A percentile compares a stretch with the other conserved stretches of the same genome.
These are phyloP conservation scores for Armadillidium nasatum DNA, from an alignment of 1,140 invertebrate genomes.

Conservation along the genomic window DNA sequence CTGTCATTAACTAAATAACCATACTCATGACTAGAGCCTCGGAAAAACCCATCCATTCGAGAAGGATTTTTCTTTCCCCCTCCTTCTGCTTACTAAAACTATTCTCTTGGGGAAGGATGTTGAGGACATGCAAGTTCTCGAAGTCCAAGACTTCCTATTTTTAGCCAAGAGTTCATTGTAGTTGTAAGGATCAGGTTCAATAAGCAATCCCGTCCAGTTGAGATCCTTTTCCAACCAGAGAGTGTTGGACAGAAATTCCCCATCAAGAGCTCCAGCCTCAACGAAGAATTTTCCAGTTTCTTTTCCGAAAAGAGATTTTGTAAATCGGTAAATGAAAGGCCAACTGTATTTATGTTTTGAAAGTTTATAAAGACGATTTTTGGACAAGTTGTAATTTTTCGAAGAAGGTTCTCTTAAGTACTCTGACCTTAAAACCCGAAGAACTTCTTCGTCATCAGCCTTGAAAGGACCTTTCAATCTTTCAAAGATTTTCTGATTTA, in stretches of 20 bases:
- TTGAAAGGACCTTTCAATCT: not conserved
- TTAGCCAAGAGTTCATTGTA: not conserved
- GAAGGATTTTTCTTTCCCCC: not conserved
- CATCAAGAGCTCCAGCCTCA: constrained; percentile 10
- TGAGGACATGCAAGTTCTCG: not conserved
- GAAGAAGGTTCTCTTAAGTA: not conserved
- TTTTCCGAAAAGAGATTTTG: not conserved
- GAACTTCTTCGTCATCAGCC: not conserved
- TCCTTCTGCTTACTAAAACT: not conserved
- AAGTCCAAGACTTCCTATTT: not conserved
- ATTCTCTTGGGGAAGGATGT: not conserved
- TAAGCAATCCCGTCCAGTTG: constrained; percentile 1
- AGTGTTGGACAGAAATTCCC: constrained; percentile 8
- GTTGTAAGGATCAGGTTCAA: constrained; percentile 9
- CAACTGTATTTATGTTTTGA: not conserved
- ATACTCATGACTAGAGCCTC: not conserved
- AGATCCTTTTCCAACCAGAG: not conserved
- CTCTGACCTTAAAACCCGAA: not conserved
- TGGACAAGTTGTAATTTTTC: constrained; percentile 1
- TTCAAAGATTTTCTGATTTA: too few species aligned
- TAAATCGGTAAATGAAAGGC: not conserved
- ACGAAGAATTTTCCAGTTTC: not conserved
- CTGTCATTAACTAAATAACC: not conserved
- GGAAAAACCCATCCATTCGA: not conserved
- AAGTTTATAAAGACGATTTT: not conserved